Conservation (phyloP, 1,140 invertebrate genomes). For the Panulirus ornatus region DNA sequence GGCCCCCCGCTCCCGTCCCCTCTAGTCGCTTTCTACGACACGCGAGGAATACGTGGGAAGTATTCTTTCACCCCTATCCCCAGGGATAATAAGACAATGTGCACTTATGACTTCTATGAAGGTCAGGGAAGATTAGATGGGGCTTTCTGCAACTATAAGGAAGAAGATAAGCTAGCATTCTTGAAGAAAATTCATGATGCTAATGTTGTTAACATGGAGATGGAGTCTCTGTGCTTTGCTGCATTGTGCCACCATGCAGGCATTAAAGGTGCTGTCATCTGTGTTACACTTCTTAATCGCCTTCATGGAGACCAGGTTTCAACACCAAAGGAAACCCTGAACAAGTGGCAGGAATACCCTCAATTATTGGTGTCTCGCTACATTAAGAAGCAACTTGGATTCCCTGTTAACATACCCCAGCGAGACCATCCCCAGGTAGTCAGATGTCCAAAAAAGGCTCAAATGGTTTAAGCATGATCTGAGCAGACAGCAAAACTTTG, state of each 20-base stretch:
- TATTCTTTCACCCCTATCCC: no score
- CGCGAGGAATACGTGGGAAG: no score
- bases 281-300: slow-evolving; percentile 95
- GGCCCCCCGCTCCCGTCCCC: no score
- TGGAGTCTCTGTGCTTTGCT: slow-evolving; percentile 96
- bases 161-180: slow-evolving; percentile 93
- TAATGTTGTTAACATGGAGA: slow-evolving; percentile 97
- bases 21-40: no score
- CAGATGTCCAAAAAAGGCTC: slow-evolving; percentile 90
- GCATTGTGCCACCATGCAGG: slow-evolving; percentile 96
- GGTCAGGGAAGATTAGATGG: slow-evolving; percentile 94
- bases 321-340: slow-evolving; percentile 91
- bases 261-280: slow-evolving; percentile 94
- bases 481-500: no score
- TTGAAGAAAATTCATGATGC: slow-evolving; percentile 86
- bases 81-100: no score
- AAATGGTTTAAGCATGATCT: no score
- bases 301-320: slow-evolving; percentile 95
- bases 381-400: slow-evolving; percentile 89
- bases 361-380: slow-evolving; percentile 92
- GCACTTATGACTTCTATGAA: no score
- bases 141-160: slow-evolving; percentile 96
- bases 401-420: slow-evolving; percentile 79
- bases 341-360: slow-evolving; percentile 95
- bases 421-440: slow-evolving; percentile 80